These are phyloP conservation scores for Polia nebulosa DNA, from an alignment of 2,888 invertebrate species.

Conservation along the genomic window DNA sequence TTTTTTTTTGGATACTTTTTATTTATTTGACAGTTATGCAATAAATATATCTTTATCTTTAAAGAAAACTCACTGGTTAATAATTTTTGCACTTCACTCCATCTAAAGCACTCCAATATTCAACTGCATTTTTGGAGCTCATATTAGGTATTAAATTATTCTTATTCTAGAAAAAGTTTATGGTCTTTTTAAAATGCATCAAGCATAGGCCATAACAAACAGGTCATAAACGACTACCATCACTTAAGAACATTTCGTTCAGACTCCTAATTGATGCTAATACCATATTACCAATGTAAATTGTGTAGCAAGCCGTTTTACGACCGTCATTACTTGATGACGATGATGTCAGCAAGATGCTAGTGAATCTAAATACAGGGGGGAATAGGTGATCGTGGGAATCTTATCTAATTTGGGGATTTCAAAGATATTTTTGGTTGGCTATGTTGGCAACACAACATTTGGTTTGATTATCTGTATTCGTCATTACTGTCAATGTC, in stretches of 20 bases:
- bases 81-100: neutral
- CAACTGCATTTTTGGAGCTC: neutral
- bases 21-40: no score
- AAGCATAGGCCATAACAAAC: slow-evolving; percentile 20
- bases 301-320: slow-evolving; percentile 38
- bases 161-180: neutral
- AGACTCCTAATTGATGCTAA: slow-evolving; percentile 50
- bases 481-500: no score
- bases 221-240: slow-evolving; percentile 33
- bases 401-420: neutral
- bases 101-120: neutral
- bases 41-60: no score
- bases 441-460: no score
- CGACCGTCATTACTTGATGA: slow-evolving; percentile 30
- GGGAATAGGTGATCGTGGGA: slow-evolving; percentile 38
- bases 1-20: no score
- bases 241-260: slow-evolving; percentile 34
- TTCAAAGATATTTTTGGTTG: no score
- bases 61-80: neutral
- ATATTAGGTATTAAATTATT: neutral
- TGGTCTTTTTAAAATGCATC: slow-evolving; percentile 19
- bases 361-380: slow-evolving; percentile 30
- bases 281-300: slow-evolving; percentile 47
- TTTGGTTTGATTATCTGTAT: no score
- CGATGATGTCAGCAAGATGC: slow-evolving; percentile 38